phyloP scores from a whole-genome alignment of 2,888 invertebrate genomes.

The Catocala sponsa region DNA sequence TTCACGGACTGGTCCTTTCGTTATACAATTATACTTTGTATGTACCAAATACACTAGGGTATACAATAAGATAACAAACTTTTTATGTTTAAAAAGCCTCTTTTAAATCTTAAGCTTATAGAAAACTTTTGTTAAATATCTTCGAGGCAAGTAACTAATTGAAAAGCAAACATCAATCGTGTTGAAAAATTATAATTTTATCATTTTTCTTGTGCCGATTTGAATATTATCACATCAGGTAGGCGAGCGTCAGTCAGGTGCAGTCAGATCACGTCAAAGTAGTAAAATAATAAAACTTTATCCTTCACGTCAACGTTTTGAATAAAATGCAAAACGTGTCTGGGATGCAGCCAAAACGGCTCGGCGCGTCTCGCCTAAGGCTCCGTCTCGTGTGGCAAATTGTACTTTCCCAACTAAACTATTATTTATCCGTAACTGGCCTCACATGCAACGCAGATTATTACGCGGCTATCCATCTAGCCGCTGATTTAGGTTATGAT shows the following conservation, averaged over 20 bases:
- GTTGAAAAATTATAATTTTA: conserved; percentile 11
- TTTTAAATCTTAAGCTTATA: too few species aligned
- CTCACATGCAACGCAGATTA: conserved; percentile 39
- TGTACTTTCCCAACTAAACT: conserved; percentile 50
- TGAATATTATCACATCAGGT: conserved; percentile 48
- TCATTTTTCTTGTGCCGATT: conserved; percentile 26
- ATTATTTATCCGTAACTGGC: conserved; percentile 44
- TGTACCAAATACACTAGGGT: conserved; percentile 41
- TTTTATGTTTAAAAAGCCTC: too few species aligned
- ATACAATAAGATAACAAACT: too few species aligned
- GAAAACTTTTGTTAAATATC: not conserved
- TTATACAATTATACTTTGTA: conserved; percentile 58
- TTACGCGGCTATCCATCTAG: conserved; percentile 49
- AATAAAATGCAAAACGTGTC: conserved; percentile 87
- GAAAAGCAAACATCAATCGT: conserved; percentile 10
- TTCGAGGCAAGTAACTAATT: not conserved
- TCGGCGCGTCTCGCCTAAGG: conserved; percentile 55
- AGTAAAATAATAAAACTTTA: conserved; percentile 87
- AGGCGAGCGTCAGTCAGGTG: conserved; percentile 60
- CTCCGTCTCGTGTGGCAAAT: conserved; percentile 52
- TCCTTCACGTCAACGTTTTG: conserved; percentile 86
- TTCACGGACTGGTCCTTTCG: conserved; percentile 59
- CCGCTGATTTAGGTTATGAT: conserved; percentile 39
- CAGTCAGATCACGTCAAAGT: conserved; percentile 82
- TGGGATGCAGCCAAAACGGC: conserved; percentile 83